These are phyloP conservation scores for Malacosoma neustria DNA, from an alignment of 2,888 invertebrate genomes.

Conservation along the genomic window DNA sequence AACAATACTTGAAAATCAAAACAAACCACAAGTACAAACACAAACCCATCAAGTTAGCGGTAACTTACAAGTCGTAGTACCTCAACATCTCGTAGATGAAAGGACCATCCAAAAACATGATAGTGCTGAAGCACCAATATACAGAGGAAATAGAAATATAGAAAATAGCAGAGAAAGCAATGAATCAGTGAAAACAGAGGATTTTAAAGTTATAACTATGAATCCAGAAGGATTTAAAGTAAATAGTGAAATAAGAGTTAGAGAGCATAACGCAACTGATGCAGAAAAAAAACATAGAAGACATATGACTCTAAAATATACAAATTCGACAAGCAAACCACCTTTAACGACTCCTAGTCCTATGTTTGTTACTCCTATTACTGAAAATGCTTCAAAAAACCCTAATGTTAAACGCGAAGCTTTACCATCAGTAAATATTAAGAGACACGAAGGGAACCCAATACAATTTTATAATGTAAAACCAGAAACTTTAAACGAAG, in stretches of 20 bases:
- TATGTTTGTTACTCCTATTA: slow-evolving; percentile 7
- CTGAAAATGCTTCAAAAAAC: slow-evolving; percentile 16
- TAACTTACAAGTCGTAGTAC: slow-evolving; percentile 37
- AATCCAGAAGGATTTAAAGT: slow-evolving; percentile 27
- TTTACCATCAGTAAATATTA: slow-evolving; percentile 29
- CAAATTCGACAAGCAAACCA: slow-evolving; percentile 21
- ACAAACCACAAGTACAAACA: slow-evolving; percentile 22
- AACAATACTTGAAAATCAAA: slow-evolving; percentile 54
- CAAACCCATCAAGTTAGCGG: slow-evolving; percentile 18
- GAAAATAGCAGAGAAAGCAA: slow-evolving; percentile 11
- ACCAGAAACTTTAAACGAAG: slow-evolving; percentile 45
- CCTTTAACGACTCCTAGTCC: slow-evolving; percentile 16
- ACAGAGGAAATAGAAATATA: slow-evolving; percentile 47
- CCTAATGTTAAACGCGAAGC: slow-evolving; percentile 16
- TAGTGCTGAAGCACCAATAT: slow-evolving; percentile 35
- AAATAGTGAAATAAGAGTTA: slow-evolving; percentile 41
- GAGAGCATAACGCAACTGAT: slow-evolving; percentile 30
- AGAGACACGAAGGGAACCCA: slow-evolving; percentile 45
- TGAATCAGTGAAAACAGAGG: not conserved
- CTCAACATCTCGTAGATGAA: slow-evolving; percentile 49
- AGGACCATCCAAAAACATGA: slow-evolving; percentile 33
- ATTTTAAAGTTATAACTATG: not conserved
- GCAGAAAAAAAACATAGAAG: slow-evolving; percentile 45
- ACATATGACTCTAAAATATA: slow-evolving; percentile 43
- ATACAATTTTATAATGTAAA: slow-evolving; percentile 28